Base-by-base conservation (phyloP, 2,797 vertebrate genomes). In the Lithobates pipiens region DNA sequence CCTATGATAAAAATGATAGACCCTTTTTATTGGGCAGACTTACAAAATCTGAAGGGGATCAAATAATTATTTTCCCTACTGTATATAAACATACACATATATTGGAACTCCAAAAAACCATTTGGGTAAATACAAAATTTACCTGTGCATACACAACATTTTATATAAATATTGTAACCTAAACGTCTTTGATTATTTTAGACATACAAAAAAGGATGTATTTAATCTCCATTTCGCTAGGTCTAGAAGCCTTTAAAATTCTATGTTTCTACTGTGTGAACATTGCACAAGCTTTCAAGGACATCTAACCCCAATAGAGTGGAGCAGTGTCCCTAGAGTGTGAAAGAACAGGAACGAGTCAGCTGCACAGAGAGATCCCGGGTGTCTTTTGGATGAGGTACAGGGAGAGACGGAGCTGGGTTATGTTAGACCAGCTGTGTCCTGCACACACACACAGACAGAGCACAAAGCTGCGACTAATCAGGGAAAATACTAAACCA, bases 351-450 rank as follows among this genome's bases (percentile, higher is more conserved):
- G 89, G 89, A 88, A 92, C 89, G 89, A 91, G 83, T 69, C 91
- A 92, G 92, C 89, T 80, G 91, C 82, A 91, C 86, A 89, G 89
- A 67, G 39, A 65, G 71, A 74, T 80, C 68, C 71, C 76, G 77
- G 70, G 90, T 87, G 91, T 10, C 90, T 91, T 88, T 88, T 77
- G 89, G 93, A 93, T 91, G 89, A 91, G 90, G 90, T 79, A 87
- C 81, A 10, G 82, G 32, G 8, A 91, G 92, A 91, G 92, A 90
- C 68, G 70, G 84, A 75, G 77, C 77, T 80, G 77, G 77, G 89
- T 88, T 87, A 73, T 88, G 90, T 91, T 91, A 88, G 83, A 91
- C 92, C 93, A 94, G 92, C 93, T 93, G 93, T 93, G 92, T 88
- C 94, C 32, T 67, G 72, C 27, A 85, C 11, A 69, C 50, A 69